Evolutionary conservation across 64 coral and sea anemone species (phyloP).

Genomic region (Pocillopora damicornis): DNA sequence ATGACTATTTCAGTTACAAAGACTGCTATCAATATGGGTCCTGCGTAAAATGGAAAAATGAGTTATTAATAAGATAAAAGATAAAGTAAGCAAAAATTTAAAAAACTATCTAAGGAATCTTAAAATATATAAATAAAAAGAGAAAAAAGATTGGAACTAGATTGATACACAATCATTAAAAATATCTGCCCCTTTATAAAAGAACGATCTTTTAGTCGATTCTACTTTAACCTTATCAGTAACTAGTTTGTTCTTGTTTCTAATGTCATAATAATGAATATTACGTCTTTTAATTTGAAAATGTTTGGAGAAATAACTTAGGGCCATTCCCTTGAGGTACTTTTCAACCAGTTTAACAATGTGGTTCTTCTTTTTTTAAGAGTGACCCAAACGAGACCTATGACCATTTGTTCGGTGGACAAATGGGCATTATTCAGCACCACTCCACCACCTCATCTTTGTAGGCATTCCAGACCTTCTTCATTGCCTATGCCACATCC

Average conservation of each 20-base stretch:
- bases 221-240: neutral
- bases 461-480: neutral
- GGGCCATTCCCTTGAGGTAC: neutral
- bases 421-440: neutral
- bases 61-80: neutral
- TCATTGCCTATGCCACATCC: neutral
- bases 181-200: neutral
- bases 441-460: neutral
- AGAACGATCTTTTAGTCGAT: neutral
- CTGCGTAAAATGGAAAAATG: neutral
- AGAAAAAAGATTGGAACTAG: neutral
- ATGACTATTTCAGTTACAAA: neutral
- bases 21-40: neutral
- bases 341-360: neutral
- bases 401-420: neutral
- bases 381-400: neutral
- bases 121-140: neutral
- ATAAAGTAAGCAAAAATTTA: neutral
- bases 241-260: neutral
- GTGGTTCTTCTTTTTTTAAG: constrained; percentile 4
- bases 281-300: constrained; percentile 11
- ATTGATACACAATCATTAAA: neutral
- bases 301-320: constrained; percentile 9
- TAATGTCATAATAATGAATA: constrained; percentile 7
- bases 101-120: neutral